Evolutionary conservation across 2,113 vertebrate species (phyloP), one percentile per base, ranked within the genome.

Genomic region (Toxostoma redivivum): DNA sequence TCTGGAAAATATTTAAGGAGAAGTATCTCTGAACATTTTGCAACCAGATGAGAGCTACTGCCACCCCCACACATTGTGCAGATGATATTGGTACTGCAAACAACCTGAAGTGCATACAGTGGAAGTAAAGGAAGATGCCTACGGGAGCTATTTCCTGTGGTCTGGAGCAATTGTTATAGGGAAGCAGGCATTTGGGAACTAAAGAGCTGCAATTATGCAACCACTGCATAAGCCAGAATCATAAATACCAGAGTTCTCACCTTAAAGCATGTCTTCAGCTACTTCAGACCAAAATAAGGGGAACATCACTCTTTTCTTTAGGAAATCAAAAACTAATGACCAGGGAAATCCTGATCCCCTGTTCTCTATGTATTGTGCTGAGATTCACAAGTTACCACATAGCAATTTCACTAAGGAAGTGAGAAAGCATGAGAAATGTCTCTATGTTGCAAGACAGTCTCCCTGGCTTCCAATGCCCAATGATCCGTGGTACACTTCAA

Each of bases 91-190:
- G 48, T 51, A 60, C 16, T 40, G 76, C 45, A 62, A 35, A 74
- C 12, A 62, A 44, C 47, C 12, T 3, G 10, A 64, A 51, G 54
- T 3, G 21, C 18, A 38, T 53, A 47, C 2, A 3, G 45, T 10
- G 42, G 21, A 24, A 70, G 65, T 9, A 62, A 88, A 90, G 38
- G n/a, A 74, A 82, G 40, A 88, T n/a, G 64, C 69, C 78, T 33
- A 10, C 0, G 0, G 0, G 1, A 78, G 57, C 37, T 3, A 0
- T 28, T 37, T 78, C 45, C 50, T 25, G 38, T 13, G 60, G 25
- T n/a, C 45, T 81, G 81, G 35, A 64, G 37, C 33, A 67, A 31
- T 4, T 51, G 30, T 42, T 51, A 35, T 0, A 85, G 9, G 22
- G 42, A 74, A 85, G 44, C 30, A 83, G 47, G 22, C 23, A 58